Evolutionary conservation across 2,888 invertebrate genomes (phyloP).

Genomic region (Strigamia transsilvanica): DNA sequence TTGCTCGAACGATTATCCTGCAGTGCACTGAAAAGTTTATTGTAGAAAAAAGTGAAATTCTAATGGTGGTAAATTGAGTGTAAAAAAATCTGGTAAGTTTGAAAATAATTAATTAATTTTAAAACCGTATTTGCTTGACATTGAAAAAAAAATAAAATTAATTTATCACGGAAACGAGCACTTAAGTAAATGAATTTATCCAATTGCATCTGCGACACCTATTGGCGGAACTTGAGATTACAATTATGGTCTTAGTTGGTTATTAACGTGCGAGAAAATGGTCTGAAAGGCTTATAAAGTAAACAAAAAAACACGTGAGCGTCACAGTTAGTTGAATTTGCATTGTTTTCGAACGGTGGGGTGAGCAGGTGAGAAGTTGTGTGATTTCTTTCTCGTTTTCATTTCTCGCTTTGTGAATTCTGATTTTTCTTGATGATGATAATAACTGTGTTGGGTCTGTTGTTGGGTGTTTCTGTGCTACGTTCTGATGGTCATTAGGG

Average conservation of each 20-base stretch:
- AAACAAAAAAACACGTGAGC: not conserved
- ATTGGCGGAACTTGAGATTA: constrained; percentile 11
- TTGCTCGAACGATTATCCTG: not conserved
- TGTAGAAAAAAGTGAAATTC: no score
- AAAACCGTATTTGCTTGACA: not conserved
- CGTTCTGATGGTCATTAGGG: constrained; percentile 50
- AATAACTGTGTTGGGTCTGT: constrained; percentile 17
- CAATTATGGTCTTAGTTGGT: not conserved
- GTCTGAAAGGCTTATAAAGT: not conserved
- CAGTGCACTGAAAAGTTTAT: not conserved
- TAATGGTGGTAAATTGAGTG: no score
- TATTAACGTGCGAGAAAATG: not conserved
- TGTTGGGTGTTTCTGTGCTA: constrained; percentile 15
- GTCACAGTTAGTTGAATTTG: not conserved
- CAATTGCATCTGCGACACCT: constrained; percentile 21
- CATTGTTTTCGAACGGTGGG: not conserved
- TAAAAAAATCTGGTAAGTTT: not conserved
- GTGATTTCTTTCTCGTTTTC: constrained; percentile 5
- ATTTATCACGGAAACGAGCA: constrained; percentile 12
- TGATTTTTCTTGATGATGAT: constrained; percentile 23
- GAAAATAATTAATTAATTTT: no score
- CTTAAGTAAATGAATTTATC: constrained; percentile 18
- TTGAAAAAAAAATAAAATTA: not conserved
- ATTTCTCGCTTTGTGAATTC: constrained; percentile 23
- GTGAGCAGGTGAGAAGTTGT: constrained; percentile 6